Percentiles rank a stretch among this genome's conserved stretches.
These are phyloP conservation scores for Anarhynchus alexandrinus DNA, from an alignment of 2,113 vertebrate species.

Conservation along the genomic window DNA sequence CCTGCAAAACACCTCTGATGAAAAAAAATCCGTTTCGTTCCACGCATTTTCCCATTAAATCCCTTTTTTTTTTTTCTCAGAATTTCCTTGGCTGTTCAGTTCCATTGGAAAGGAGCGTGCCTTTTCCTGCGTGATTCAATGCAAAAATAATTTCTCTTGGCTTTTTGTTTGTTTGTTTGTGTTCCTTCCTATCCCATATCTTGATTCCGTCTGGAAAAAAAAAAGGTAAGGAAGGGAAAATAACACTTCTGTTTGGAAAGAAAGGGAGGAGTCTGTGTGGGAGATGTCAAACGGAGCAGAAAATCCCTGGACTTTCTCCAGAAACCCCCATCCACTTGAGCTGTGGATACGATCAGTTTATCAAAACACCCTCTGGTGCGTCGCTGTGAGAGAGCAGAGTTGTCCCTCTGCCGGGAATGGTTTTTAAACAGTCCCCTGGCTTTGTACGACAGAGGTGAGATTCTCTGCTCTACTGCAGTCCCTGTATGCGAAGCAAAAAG, in stretches of 20 bases:
- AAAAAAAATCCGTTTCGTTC: background rate
- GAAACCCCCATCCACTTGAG: slow-evolving; percentile 55
- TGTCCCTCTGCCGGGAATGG: rapidly evolving
- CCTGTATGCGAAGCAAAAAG: background rate
- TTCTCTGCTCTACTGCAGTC: background rate
- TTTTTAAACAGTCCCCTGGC: background rate
- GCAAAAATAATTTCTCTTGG: background rate
- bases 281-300: slow-evolving; percentile 39
- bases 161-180: slow-evolving; percentile 32
- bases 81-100: background rate
- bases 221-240: background rate
- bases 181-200: background rate
- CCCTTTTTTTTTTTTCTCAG: background rate
- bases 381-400: background rate
- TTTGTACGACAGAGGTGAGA: background rate
- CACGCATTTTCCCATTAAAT: background rate
- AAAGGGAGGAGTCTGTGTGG: slow-evolving; percentile 25
- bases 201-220: background rate
- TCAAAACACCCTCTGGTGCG: slow-evolving; percentile 42
- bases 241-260: background rate
- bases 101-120: background rate
- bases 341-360: slow-evolving; percentile 24
- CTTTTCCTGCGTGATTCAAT: background rate
- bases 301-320: slow-evolving; percentile 61
- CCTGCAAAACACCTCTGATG: background rate